These are phyloP conservation scores for Gymnogyps californianus DNA, from an alignment of 2,113 vertebrate genomes.

Conservation along the genomic window DNA sequence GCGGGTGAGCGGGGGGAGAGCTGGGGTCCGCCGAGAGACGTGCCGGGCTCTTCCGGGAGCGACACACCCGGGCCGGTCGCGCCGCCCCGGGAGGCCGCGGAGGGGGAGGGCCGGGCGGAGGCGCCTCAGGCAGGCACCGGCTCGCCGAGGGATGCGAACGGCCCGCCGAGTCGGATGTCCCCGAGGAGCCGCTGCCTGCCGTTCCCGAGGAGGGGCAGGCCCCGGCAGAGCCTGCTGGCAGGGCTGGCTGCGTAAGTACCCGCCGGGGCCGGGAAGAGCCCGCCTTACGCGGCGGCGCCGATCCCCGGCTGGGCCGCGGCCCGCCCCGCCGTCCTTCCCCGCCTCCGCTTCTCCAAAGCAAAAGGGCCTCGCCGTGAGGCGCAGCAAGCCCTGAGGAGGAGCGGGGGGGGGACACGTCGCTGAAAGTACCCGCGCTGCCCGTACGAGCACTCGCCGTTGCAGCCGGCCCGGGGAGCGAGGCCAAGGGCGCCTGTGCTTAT, in stretches of 20 bases:
- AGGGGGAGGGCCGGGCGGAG: accelerated
- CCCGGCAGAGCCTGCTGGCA: accelerated
- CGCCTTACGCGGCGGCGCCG: too few relatives aligned
- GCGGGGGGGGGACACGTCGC: too few relatives aligned
- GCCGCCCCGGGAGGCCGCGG: background rate
- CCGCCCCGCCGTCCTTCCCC: background rate
- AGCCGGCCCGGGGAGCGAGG: background rate
- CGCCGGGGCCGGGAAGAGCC: background rate
- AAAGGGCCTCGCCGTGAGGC: background rate
- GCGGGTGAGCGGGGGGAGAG: too few relatives aligned
- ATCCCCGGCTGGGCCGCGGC: background rate
- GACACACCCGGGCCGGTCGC: too few relatives aligned
- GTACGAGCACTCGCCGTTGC: accelerated
- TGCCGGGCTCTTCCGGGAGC: too few relatives aligned
- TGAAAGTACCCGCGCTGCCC: background rate
- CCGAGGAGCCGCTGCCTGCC: accelerated
- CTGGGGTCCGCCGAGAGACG: background rate
- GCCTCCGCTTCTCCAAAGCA: background rate
- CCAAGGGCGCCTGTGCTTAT: accelerated
- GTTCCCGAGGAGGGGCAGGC: accelerated
- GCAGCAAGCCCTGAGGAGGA: accelerated
- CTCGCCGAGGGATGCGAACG: accelerated
- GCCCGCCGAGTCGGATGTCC: accelerated
- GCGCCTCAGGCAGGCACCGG: accelerated
- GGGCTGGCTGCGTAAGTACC: background rate